These are phyloP conservation scores for Motacilla alba DNA, from an alignment of 2,113 vertebrate genomes.

Conservation along the genomic window DNA sequence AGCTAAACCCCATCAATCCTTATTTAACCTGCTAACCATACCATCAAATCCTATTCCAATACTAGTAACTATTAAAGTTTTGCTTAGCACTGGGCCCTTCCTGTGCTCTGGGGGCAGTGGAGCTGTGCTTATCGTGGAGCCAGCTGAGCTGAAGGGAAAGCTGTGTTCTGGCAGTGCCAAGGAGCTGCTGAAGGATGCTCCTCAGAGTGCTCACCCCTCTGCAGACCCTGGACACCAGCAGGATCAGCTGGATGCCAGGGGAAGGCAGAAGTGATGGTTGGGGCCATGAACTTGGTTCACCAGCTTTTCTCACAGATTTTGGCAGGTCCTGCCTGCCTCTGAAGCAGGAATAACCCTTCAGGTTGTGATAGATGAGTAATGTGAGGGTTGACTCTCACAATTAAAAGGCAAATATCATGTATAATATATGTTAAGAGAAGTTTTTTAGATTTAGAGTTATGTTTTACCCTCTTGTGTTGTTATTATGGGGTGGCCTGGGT, in stretches of 20 bases:
- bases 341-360: background rate
- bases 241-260: background rate
- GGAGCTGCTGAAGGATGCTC: background rate
- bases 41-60: background rate
- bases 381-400: background rate
- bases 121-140: accelerated
- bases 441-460: background rate
- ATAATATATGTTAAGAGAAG: background rate
- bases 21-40: background rate
- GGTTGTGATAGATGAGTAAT: background rate
- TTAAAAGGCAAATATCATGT: background rate
- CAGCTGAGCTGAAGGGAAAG: background rate
- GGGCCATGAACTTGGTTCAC: background rate
- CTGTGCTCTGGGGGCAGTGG: background rate
- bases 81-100: background rate
- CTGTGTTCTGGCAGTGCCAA: background rate
- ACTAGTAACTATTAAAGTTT: background rate
- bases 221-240: accelerated
- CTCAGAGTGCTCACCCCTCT: background rate
- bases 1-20: background rate
- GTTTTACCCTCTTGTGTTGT: background rate
- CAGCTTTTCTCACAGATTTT: background rate
- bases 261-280: background rate
- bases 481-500: background rate
- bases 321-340: background rate